Conservation (phyloP, 2,113 vertebrate species). For the Butorides virescens region DNA sequence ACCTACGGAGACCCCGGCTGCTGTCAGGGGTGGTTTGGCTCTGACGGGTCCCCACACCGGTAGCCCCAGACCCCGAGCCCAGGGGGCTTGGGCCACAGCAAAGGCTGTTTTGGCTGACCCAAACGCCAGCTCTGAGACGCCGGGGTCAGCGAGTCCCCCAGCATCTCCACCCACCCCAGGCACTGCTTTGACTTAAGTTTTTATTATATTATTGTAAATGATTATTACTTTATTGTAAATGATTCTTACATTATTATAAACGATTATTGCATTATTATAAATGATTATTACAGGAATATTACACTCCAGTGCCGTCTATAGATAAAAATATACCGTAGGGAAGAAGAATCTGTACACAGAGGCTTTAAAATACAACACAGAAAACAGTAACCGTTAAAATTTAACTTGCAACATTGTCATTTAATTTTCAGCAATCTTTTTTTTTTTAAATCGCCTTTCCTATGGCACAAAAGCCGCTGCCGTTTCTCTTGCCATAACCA, state of each 20-base stretch:
- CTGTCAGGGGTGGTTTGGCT: neutral
- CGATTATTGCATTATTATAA: neutral
- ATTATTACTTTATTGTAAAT: too few relatives aligned
- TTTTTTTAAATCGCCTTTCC: neutral
- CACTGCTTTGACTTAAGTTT: too few relatives aligned
- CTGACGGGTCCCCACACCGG: neutral
- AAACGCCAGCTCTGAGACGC: neutral
- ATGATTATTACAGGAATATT: neutral
- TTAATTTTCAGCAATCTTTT: neutral
- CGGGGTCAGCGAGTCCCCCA: too few relatives aligned
- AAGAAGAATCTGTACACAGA: neutral
- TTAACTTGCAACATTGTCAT: neutral
- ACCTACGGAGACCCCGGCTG: neutral
- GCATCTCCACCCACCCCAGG: neutral
- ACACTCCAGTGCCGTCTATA: neutral
- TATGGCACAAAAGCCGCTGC: neutral
- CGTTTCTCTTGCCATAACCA: neutral
- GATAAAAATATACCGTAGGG: neutral
- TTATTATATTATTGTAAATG: too few relatives aligned
- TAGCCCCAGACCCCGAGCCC: neutral
- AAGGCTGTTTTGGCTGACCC: neutral
- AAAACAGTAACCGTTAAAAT: neutral
- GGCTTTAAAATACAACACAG: neutral
- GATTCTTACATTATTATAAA: too few relatives aligned
- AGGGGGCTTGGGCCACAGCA: rapidly evolving